Conservation (phyloP, 2,888 invertebrate species). For the Stenolophus ochropezus region DNA sequence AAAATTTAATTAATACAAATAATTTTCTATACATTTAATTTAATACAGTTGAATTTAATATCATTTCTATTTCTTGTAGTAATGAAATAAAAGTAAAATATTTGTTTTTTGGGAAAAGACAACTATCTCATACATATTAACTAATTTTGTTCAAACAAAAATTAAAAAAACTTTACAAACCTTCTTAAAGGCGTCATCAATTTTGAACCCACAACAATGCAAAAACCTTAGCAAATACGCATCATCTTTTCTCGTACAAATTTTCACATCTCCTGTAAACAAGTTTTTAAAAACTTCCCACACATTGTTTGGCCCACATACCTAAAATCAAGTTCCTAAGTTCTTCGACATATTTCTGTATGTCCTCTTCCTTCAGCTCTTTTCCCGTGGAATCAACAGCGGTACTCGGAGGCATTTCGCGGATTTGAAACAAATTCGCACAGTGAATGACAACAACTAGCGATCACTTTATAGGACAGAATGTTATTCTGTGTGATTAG, state of each 20-base stretch:
- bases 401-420: slow-evolving; percentile 33
- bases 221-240: slow-evolving; percentile 69
- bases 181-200: slow-evolving; percentile 68
- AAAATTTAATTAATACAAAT: too few relatives aligned
- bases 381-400: slow-evolving; percentile 45
- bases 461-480: background rate
- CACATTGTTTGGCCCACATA: slow-evolving; percentile 23
- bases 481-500: slow-evolving; percentile 2
- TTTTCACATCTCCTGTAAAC: slow-evolving; percentile 22
- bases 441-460: background rate
- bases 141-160: background rate
- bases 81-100: too few relatives aligned
- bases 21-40: too few relatives aligned
- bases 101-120: too few relatives aligned
- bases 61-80: too few relatives aligned
- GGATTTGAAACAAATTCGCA: background rate
- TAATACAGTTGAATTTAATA: too few relatives aligned
- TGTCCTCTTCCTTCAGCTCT: slow-evolving; percentile 54
- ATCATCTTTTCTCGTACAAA: slow-evolving; percentile 68
- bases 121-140: too few relatives aligned
- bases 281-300: background rate
- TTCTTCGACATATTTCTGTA: slow-evolving; percentile 55
- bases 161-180: slow-evolving; percentile 65
- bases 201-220: slow-evolving; percentile 68
- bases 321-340: slow-evolving; percentile 62